Evolutionary conservation across 2,888 invertebrate genomes (phyloP).

Genomic region (Piscicola geometra): DNA sequence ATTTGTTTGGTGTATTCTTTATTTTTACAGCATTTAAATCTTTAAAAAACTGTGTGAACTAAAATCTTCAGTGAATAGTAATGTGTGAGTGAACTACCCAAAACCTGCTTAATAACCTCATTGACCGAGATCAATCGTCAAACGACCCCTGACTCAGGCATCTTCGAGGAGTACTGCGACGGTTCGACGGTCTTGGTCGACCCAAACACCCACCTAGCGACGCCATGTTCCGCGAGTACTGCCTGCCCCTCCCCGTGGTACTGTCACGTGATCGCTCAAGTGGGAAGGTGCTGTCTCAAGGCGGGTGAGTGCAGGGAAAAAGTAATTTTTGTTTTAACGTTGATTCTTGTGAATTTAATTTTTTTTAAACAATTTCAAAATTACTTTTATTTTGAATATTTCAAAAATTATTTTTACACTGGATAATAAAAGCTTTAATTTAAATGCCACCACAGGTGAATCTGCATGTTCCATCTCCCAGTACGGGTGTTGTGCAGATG

Average conservation of each 20-base stretch:
- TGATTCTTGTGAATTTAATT: background rate
- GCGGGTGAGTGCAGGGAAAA: too few species aligned
- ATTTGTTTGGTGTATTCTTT: too few species aligned
- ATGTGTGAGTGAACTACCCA: too few species aligned
- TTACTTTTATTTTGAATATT: background rate
- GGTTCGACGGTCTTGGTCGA: conserved; percentile 15
- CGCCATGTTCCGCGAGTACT: background rate
- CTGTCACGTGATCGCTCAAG: conserved; percentile 22
- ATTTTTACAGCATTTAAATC: too few species aligned
- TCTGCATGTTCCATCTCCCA: background rate
- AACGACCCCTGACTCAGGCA: conserved; percentile 3
- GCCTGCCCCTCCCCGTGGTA: conserved; percentile 28
- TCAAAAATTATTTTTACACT: background rate
- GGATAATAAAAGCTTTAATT: background rate
- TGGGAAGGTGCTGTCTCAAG: conserved; percentile 29
- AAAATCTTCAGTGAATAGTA: too few species aligned
- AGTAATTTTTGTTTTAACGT: background rate
- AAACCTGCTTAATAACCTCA: too few species aligned
- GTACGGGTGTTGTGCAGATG: conserved; percentile 18
- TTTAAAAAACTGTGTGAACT: too few species aligned
- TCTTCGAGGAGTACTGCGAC: conserved; percentile 33
- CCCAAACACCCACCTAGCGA: background rate
- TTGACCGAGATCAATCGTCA: too few species aligned
- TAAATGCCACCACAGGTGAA: background rate
- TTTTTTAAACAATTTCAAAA: too few species aligned